Base-by-base conservation (phyloP, 2,113 vertebrate species). In the Dasyurus viverrinus region DNA sequence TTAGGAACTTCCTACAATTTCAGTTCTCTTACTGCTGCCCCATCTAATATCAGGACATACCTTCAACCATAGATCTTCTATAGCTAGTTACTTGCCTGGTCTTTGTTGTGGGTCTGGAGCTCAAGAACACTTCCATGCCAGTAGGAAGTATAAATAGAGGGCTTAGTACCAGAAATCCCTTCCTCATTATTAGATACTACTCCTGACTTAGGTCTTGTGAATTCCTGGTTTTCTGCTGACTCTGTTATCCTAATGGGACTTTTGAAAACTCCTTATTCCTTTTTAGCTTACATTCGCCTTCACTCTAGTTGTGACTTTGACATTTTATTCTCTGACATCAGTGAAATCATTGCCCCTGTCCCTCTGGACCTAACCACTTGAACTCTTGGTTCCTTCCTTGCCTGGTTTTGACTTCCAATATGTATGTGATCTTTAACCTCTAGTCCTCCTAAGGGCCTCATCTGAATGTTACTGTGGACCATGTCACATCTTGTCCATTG, bases 341-440 rank as follows among this genome's bases (percentile, higher is more conserved):
- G 10, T 30, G 93, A 92, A 48, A 53, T 96, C 57, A 89, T 89
- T 93, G 30, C 7, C 54, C 5, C n/a, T 53, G 94, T 10, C 25
- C 89, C 11, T 54, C 91, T 93, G 30, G 25, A 11, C 26, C 16
- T 93, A 11, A 96, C 84, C 92, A 89, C 2, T 8, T 94, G 23
- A 94, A 54, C 3, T 96, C 57, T 90, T 95, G 27, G 95, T 68
- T 93, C 55, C 27, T 84, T 60, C 55, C 27, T 84, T 60, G 94
- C 54, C 16, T 93, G 42, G 76, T 57, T 95, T 94, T 42, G 30
- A 76, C 30, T 47, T 91, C 10, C 12, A 91, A 53, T 55, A 42
- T 26, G 54, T 50, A 90, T 93, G 55, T 48, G 50, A 89, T 6
- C 89, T 3, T 91, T 93, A 94, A 50, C 50, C n/a, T 93, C 53